Percentiles rank a stretch among this genome's conserved stretches.
Conservation (phyloP, 2,888 invertebrate genomes). For the Sericinus montela region DNA sequence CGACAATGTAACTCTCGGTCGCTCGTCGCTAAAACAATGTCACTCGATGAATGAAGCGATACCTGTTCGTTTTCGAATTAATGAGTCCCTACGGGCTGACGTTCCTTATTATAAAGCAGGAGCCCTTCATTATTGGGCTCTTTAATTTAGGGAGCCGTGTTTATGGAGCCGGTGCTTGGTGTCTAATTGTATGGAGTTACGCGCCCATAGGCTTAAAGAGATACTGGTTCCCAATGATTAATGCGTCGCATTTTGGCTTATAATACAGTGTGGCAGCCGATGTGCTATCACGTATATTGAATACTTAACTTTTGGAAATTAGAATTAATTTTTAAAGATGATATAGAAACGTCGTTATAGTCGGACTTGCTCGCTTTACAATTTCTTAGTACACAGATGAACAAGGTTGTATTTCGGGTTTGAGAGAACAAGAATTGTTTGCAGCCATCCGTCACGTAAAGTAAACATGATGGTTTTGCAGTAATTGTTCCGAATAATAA, state of each 20-base stretch:
- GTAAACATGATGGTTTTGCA: too few relatives aligned
- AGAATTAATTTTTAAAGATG: neutral
- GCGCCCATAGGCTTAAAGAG: constrained; percentile 20
- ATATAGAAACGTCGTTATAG: too few relatives aligned
- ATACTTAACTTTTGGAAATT: neutral
- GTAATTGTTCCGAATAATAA: too few relatives aligned
- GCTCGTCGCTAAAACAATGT: constrained; percentile 26
- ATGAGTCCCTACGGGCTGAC: constrained; percentile 24
- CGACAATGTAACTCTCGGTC: constrained; percentile 14
- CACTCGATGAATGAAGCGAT: constrained; percentile 26
- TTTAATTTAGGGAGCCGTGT: constrained; percentile 25
- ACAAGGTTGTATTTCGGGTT: too few relatives aligned
- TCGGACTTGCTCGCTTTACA: too few relatives aligned
- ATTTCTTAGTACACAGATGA: too few relatives aligned
- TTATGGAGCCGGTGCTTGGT: constrained; percentile 23
- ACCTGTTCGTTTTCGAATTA: constrained; percentile 31
- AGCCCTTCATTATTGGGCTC: constrained; percentile 23
- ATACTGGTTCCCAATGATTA: constrained; percentile 21
- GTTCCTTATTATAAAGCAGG: constrained; percentile 27
- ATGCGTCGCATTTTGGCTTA: constrained; percentile 18
- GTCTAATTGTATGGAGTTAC: constrained; percentile 29
- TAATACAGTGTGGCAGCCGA: constrained; percentile 11
- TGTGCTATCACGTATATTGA: constrained; percentile 1
- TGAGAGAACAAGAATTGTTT: too few relatives aligned
- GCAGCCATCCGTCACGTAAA: too few relatives aligned